Base-by-base conservation (phyloP, 1,140 invertebrate genomes). In the Lepidotrigona ventralis region DNA sequence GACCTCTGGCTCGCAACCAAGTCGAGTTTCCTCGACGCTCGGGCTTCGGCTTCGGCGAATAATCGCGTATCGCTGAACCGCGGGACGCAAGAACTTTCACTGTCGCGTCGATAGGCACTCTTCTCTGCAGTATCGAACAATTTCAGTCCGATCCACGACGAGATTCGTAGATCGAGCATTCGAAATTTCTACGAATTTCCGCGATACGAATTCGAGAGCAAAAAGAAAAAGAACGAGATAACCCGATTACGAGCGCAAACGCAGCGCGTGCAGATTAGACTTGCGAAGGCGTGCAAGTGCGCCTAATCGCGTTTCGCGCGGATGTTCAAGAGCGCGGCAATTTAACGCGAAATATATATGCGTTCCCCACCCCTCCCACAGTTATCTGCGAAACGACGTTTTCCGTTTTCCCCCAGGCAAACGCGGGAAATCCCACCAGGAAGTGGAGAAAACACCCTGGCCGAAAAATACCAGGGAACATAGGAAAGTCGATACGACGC, bases 281-380 rank as follows among this genome's bases (percentile, higher is more conserved):
- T n/a, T n/a, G n/a, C 77, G 68, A 78, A 78, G 63, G 63, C 63
- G 21, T 68, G 76, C 76, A 78, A 68, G 54, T 63, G 78, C 54
- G 2, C 3, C 39, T 72, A 72, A 79, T 72, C 68, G n/a, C 9
- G 68, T 71, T 79, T 71, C 19, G 68, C 33, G 29, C n/a, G 39
- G n/a, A 15, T 60, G 54, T 29, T 70, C n/a, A 70, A 60, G 54
- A 71, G 54, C 54, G 54, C 68, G 33, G 39, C 39, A 72, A 71
- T 71, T 60, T 79, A 51, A 71, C 53, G n/a, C 54, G 11, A 70
- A 70, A 39, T 46, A 79, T 79, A 53, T 53, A 70, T 70, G 33
- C 4, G 33, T 33, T 33, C 19, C 12, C 11, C 29, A 12, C 14
- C 4, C 4, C 4, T 64, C 39, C 53, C 33, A 53, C 39, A 78